phyloP scores from a whole-genome alignment of 1,140 invertebrate species.

The Scaptodrosophila lebanonensis region DNA sequence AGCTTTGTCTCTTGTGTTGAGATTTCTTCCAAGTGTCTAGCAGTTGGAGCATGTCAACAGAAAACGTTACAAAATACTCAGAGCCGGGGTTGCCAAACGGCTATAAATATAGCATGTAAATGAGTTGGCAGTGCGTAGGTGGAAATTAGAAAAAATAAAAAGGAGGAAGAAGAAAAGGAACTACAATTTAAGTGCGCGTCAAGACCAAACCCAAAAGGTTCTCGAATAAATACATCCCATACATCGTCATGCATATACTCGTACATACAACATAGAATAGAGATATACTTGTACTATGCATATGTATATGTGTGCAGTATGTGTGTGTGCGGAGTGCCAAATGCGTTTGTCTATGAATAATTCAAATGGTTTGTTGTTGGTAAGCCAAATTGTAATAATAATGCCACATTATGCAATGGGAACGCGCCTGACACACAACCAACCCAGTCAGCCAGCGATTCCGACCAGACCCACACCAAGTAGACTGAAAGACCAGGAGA shows the following conservation, averaged over 20 bases:
- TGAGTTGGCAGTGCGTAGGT: slow-evolving; percentile 53
- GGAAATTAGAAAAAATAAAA: slow-evolving; percentile 58
- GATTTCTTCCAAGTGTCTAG: slow-evolving; percentile 29
- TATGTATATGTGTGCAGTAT: no score
- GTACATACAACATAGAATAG: no score
- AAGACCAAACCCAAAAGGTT: slow-evolving; percentile 17
- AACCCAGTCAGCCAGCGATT: no score
- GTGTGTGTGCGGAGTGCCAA: background rate
- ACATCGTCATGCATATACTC: no score
- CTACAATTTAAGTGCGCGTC: slow-evolving; percentile 40
- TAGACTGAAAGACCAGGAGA: background rate
- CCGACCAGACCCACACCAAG: no score
- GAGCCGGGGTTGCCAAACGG: slow-evolving; percentile 13
- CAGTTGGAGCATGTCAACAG: slow-evolving; percentile 49
- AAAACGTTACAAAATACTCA: slow-evolving; percentile 51
- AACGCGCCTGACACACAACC: slow-evolving; percentile 31
- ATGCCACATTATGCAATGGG: slow-evolving; percentile 48
- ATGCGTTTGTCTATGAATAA: slow-evolving; percentile 58
- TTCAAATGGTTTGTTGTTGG: slow-evolving; percentile 45
- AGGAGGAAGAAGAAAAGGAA: slow-evolving; percentile 18
- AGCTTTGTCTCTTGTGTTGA: slow-evolving; percentile 5
- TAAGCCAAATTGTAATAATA: slow-evolving; percentile 48
- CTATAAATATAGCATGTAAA: slow-evolving; percentile 69
- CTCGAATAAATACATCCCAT: background rate
- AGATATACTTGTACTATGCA: no score